These are phyloP conservation scores for Apotomis betuletana DNA, from an alignment of 2,888 invertebrate genomes.

Conservation along the genomic window DNA sequence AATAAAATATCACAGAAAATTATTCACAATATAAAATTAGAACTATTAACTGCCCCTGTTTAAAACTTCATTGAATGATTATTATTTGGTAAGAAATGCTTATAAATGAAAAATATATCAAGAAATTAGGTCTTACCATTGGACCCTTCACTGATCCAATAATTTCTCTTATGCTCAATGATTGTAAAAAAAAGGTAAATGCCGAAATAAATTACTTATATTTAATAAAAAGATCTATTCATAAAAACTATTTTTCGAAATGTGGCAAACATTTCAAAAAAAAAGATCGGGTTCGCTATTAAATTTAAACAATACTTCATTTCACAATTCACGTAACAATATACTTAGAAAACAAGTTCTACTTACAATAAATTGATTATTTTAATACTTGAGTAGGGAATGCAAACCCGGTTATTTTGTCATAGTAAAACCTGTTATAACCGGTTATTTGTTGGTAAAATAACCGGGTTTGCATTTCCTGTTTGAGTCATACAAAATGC, in stretches of 20 bases:
- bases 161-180: neutral
- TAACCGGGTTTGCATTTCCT: no score
- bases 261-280: neutral
- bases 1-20: slow-evolving; percentile 52
- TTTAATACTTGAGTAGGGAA: slow-evolving; percentile 3
- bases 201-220: neutral
- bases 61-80: slow-evolving; percentile 18
- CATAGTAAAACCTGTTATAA: no score
- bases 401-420: no score
- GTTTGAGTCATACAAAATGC: slow-evolving; percentile 16
- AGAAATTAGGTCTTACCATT: slow-evolving; percentile 12
- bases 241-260: slow-evolving; percentile 5
- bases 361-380: slow-evolving; percentile 23
- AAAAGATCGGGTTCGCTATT: slow-evolving; percentile 4
- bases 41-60: slow-evolving; percentile 15
- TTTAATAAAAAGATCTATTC: neutral
- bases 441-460: no score
- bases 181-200: slow-evolving; percentile 3
- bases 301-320: slow-evolving; percentile 6
- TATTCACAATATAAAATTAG: slow-evolving; percentile 36
- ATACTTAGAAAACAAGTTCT: slow-evolving; percentile 27
- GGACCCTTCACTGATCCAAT: slow-evolving; percentile 35
- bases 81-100: slow-evolving; percentile 37
- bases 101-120: slow-evolving; percentile 1
- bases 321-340: slow-evolving; percentile 17